phyloP scores from a whole-genome alignment of 92 coral and sea anemone species.

The Nematostella vectensis region DNA sequence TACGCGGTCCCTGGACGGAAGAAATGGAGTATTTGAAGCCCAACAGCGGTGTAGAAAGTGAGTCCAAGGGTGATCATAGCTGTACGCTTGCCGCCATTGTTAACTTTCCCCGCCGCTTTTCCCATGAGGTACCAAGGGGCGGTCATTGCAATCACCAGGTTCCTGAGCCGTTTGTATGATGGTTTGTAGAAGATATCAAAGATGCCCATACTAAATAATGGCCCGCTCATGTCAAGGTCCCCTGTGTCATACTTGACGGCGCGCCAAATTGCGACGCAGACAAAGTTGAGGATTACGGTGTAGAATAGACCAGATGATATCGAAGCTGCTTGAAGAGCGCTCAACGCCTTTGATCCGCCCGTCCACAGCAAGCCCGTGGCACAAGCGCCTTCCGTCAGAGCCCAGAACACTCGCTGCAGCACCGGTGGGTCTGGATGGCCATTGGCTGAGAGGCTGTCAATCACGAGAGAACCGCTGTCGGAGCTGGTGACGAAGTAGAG shows the following conservation, averaged over 20 bases:
- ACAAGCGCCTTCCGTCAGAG: slow-evolving; percentile 81
- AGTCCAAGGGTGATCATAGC: slow-evolving; percentile 42
- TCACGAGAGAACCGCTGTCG: slow-evolving; percentile 85
- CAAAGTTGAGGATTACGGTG: slow-evolving; percentile 55
- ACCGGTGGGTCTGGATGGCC: slow-evolving; percentile 17
- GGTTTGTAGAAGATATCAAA: slow-evolving; percentile 58
- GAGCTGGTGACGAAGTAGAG: slow-evolving; percentile 87
- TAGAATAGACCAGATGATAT: slow-evolving; percentile 70
- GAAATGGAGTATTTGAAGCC: slow-evolving; percentile 51
- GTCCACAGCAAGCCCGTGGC: slow-evolving; percentile 74
- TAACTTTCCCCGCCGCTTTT: slow-evolving; percentile 49
- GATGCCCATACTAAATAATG: slow-evolving; percentile 40
- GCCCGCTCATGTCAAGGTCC: slow-evolving; percentile 52
- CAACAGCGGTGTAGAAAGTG: slow-evolving; percentile 65
- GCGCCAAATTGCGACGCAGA: slow-evolving; percentile 76
- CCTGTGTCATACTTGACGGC: slow-evolving; percentile 58
- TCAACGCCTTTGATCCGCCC: slow-evolving; percentile 62
- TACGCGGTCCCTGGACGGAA: slow-evolving; percentile 59
- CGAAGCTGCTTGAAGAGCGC: slow-evolving; percentile 72
- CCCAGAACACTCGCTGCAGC: slow-evolving; percentile 85
- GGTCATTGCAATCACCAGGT: slow-evolving; percentile 39
- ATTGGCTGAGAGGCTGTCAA: slow-evolving; percentile 85
- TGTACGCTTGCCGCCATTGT: slow-evolving; percentile 18
- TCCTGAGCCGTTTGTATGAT: slow-evolving; percentile 15
- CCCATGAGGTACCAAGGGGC: slow-evolving; percentile 90